Conservation (phyloP, 1,140 invertebrate genomes). For the Eurosta solidaginis region DNA sequence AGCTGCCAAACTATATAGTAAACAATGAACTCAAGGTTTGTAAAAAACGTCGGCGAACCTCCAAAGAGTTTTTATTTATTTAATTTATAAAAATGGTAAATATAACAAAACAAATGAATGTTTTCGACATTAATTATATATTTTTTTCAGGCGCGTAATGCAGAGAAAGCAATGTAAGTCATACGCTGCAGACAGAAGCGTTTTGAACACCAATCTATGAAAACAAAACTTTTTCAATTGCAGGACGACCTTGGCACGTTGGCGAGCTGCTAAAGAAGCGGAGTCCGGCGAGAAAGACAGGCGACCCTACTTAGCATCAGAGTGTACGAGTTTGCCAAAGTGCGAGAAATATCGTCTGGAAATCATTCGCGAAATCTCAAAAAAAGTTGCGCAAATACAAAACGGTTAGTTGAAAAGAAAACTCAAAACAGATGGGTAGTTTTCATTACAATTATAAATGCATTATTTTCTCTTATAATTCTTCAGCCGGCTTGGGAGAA, state of each 20-base stretch:
- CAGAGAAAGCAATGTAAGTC: constrained; percentile 85
- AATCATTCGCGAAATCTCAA: constrained; percentile 95
- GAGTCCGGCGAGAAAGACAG: constrained; percentile 82
- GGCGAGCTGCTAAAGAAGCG: constrained; percentile 90
- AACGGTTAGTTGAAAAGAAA: constrained; percentile 69
- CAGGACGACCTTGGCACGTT: constrained; percentile 94
- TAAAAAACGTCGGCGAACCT: no score
- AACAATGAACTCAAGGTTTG: no score
- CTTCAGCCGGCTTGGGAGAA: constrained; percentile 91
- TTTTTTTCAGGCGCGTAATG: constrained; percentile 70
- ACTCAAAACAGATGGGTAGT: rapidly evolving
- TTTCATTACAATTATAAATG: no score
- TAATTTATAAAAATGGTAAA: constrained; percentile 32
- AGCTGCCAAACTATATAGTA: no score
- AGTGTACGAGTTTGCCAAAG: constrained; percentile 87
- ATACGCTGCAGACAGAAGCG: no score
- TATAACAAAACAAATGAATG: not conserved
- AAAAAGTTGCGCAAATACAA: constrained; percentile 99
- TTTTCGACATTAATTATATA: not conserved
- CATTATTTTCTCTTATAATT: not conserved
- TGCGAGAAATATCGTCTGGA: constrained; percentile 95
- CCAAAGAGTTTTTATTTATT: no score
- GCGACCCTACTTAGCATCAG: constrained; percentile 89
- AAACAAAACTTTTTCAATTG: constrained; percentile 39
- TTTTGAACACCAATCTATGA: not conserved